Evolutionary conservation across 2,113 vertebrate genomes (phyloP).

Genomic region (Hemibagrus wyckioides): DNA sequence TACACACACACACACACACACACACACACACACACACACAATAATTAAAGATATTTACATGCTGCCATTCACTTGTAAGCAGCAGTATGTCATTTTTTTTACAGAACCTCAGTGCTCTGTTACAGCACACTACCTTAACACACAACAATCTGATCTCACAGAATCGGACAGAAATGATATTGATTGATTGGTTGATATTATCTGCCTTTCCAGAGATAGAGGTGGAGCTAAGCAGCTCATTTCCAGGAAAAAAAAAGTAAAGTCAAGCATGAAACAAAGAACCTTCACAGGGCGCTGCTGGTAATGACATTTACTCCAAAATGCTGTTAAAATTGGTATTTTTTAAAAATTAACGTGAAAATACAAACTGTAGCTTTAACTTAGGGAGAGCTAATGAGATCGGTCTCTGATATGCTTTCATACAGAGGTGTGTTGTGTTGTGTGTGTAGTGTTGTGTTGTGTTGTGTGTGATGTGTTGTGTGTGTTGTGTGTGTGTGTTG

Average conservation of each 20-base stretch:
- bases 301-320: too few relatives aligned
- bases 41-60: background rate
- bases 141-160: background rate
- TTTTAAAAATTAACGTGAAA: background rate
- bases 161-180: background rate
- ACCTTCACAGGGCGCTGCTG: too few relatives aligned
- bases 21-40: constrained; percentile 7
- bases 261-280: background rate
- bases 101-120: background rate
- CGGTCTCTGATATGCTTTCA: background rate
- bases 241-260: background rate
- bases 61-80: background rate
- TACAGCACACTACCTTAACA: background rate
- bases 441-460: too few relatives aligned
- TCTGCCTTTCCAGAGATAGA: background rate
- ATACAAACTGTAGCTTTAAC: background rate
- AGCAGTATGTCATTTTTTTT: background rate
- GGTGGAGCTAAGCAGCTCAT: background rate
- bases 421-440: too few relatives aligned
- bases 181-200: background rate
- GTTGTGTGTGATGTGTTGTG: too few relatives aligned
- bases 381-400: background rate
- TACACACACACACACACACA: constrained; percentile 1
- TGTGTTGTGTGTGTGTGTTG: too few relatives aligned
- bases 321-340: too few relatives aligned